Evolutionary conservation across 1,140 invertebrate genomes (phyloP).

Genomic region (Macrotrachela quadricornifera): DNA sequence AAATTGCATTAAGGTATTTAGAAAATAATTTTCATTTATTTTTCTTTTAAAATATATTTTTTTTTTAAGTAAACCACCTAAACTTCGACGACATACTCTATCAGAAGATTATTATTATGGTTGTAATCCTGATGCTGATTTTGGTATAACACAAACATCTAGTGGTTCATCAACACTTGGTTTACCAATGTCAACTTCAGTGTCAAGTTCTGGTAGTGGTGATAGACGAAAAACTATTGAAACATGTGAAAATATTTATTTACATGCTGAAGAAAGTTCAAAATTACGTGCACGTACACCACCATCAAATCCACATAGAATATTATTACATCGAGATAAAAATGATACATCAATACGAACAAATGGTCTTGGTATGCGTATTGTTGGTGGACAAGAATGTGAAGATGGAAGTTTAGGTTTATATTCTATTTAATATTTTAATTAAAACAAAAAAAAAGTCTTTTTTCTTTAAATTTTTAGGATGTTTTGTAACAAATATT

Average conservation of each 20-base stretch:
- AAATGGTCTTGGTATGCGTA: conserved; percentile 69
- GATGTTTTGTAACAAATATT: conserved; percentile 69
- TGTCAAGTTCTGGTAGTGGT: too few relatives aligned
- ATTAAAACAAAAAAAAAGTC: too few relatives aligned
- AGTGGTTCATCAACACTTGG: too few relatives aligned
- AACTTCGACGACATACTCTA: conserved; percentile 1
- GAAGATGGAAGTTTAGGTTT: conserved; percentile 52
- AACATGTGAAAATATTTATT: conserved; percentile 8
- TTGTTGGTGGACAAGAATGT: conserved; percentile 65
- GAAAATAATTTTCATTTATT: too few relatives aligned
- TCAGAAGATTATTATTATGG: background rate
- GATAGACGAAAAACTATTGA: conserved; percentile 7
- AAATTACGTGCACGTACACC: conserved; percentile 7
- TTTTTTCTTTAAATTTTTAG: conserved; percentile 29
- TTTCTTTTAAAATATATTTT: too few relatives aligned
- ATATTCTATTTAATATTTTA: too few relatives aligned
- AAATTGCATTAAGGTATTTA: background rate
- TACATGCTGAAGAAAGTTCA: conserved; percentile 6
- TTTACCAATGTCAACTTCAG: too few relatives aligned
- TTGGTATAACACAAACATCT: too few relatives aligned
- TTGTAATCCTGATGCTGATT: too few relatives aligned
- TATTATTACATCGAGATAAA: conserved; percentile 4
- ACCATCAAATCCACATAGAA: conserved; percentile 7
- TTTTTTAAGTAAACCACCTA: background rate
- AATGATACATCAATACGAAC: conserved; percentile 16